Evolutionary conservation across 2,113 vertebrate genomes (phyloP).

Genomic region (Ploceus nigricollis): DNA sequence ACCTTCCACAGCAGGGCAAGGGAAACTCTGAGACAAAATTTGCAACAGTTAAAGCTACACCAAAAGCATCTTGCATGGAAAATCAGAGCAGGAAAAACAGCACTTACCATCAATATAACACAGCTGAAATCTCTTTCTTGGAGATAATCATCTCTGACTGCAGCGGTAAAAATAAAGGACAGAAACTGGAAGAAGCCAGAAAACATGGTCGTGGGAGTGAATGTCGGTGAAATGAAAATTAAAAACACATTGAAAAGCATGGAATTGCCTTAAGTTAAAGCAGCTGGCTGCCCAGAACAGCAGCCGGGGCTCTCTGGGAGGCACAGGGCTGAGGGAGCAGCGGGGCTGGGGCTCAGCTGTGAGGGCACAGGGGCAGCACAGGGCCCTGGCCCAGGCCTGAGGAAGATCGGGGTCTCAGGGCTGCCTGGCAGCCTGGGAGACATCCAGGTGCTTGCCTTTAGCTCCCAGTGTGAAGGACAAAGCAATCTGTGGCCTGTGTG

Average conservation of each 20-base stretch:
- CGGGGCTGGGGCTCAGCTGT: neutral
- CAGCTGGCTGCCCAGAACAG: neutral
- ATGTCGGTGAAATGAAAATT: constrained; percentile 3
- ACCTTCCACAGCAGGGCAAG: neutral
- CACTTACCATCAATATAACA: neutral
- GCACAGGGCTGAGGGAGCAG: neutral
- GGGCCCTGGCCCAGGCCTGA: neutral
- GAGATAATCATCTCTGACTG: constrained; percentile 47
- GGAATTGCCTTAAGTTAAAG: neutral
- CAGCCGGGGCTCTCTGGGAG: neutral
- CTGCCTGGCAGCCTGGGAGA: neutral
- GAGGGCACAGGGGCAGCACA: neutral
- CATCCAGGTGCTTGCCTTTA: neutral
- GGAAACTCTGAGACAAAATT: constrained; percentile 10
- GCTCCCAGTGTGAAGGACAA: neutral
- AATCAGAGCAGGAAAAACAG: constrained; percentile 40
- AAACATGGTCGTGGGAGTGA: neutral
- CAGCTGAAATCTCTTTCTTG: constrained; percentile 19
- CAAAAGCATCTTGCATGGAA: constrained; percentile 30
- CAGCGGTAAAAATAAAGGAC: constrained; percentile 34
- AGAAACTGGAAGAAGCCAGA: constrained; percentile 34
- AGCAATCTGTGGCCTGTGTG: no score
- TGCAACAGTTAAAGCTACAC: neutral
- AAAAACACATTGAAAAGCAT: constrained; percentile 21
- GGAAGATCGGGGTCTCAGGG: neutral